Base-by-base conservation (phyloP, 2,888 invertebrate genomes). In the Tetrapedia diversipes region DNA sequence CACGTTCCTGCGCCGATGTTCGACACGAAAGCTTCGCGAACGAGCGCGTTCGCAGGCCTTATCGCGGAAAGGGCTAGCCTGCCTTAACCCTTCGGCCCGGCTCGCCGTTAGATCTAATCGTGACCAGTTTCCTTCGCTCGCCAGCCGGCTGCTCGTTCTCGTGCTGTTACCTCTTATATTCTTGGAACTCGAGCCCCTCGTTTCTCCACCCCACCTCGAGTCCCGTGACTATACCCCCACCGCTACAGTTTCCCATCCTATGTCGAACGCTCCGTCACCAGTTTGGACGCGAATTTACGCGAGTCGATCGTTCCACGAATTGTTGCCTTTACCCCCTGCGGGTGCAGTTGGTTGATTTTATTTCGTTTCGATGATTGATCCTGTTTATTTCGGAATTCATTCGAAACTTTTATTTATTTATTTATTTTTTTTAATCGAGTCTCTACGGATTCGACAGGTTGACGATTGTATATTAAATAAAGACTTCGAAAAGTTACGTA, bases 11-110 rank as follows among this genome's bases (percentile, higher is more conserved):
- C 67, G 83, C 67, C 68, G 74, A 53, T 80, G 78, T 85, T 86
- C 85, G 86, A 87, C 87, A 86, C 86, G 87, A 87, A 87, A 87
- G 86, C 83, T 83, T 83, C 80, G 80, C 70, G 84, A 86, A 81
- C 86, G 81, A 81, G 81, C 86, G 86, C 86, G 83, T 86, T 88
- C 76, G 83, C 82, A 80, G 82, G 83, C 81, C 81, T 88, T 88
- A 88, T 88, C 88, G 86, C 80, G 69, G 74, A 70, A 80, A 76
- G 81, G 83, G 80, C 72, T 73, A 71, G 63, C 66, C 68, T 57
- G 47, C 37, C 60, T 56, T 41, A 81, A 63, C 77, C 76, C 72
- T 78, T 73, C 73, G 81, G 41, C 69, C 32, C 47, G 65, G 27
- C 76, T 24, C 19, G 49, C 65, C 71, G 70, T 75, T 59, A 84